Evolutionary conservation across 2,113 vertebrate species (phyloP).

Genomic region (Chaetodon trifascialis): DNA sequence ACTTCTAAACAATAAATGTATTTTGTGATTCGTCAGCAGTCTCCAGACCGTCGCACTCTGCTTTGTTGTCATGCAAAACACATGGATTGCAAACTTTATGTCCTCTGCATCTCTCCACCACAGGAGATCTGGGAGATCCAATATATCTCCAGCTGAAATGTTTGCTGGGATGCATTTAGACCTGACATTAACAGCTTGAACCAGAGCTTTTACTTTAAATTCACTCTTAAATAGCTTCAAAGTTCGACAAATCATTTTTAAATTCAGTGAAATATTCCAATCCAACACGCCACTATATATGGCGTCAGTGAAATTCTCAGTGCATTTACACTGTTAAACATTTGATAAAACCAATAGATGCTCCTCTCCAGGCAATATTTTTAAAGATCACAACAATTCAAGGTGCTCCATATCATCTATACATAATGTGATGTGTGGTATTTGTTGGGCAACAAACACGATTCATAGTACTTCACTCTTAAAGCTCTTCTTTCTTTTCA

Average conservation of each 20-base stretch:
- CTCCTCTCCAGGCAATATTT: neutral
- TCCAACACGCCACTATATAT: neutral
- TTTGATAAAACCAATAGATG: slow-evolving; percentile 3
- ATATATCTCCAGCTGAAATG: slow-evolving; percentile 20
- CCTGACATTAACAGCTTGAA: slow-evolving; percentile 3
- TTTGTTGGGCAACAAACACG: neutral
- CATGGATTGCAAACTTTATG: slow-evolving; percentile 52
- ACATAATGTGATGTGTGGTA: neutral
- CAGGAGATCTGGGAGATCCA: slow-evolving; percentile 42
- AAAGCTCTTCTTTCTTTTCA: neutral
- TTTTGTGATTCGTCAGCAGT: slow-evolving; percentile 73
- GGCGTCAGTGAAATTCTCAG: too few species aligned
- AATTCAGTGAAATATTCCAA: neutral
- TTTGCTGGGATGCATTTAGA: slow-evolving; percentile 24
- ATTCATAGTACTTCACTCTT: neutral
- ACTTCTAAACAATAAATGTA: slow-evolving; percentile 68
- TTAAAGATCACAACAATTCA: slow-evolving; percentile 13
- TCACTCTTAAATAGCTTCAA: neutral
- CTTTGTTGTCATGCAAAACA: slow-evolving; percentile 61
- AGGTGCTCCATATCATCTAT: neutral
- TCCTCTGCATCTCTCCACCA: slow-evolving; percentile 55
- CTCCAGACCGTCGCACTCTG: slow-evolving; percentile 36
- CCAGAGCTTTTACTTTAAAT: neutral
- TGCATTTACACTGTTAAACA: slow-evolving; percentile 13
- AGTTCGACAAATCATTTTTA: neutral